Conservation (phyloP, 2,797 vertebrate genomes). For the Xenops minutus region DNA sequence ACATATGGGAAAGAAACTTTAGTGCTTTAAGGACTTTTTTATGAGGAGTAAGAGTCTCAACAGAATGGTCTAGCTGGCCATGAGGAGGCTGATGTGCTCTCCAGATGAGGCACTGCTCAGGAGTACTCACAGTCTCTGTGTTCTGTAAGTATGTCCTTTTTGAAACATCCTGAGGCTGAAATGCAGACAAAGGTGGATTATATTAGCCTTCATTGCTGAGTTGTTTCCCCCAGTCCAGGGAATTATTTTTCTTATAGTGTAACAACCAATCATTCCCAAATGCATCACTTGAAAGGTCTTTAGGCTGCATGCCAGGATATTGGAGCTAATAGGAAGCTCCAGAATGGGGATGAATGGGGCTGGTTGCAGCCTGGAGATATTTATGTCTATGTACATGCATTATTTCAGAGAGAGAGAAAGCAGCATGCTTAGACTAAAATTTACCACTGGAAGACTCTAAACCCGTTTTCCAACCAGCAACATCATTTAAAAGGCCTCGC, state of each 20-base stretch:
- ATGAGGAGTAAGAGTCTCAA: background rate
- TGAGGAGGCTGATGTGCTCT: fast-evolving
- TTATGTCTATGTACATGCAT: background rate
- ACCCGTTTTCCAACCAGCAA: background rate
- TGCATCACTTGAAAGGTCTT: conserved; percentile 10
- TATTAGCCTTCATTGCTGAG: background rate
- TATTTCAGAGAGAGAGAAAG: background rate
- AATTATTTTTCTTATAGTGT: background rate
- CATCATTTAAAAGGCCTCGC: background rate
- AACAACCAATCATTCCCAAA: background rate
- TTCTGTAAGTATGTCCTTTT: background rate
- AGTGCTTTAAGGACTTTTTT: background rate
- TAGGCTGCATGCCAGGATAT: background rate
- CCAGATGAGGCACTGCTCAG: background rate
- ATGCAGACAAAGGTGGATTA: background rate
- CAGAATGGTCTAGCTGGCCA: background rate
- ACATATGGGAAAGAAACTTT: background rate
- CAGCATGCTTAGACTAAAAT: background rate
- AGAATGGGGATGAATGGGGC: background rate
- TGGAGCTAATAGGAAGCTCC: background rate
- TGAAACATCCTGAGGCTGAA: background rate
- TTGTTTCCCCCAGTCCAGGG: background rate
- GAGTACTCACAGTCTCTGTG: background rate
- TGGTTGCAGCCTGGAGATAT: conserved; percentile 7
- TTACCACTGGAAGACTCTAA: background rate